These are phyloP conservation scores for Mesocentrotus franciscanus DNA, from an alignment of 53 echinoderm and acorn worm genomes.

Conservation along the genomic window DNA sequence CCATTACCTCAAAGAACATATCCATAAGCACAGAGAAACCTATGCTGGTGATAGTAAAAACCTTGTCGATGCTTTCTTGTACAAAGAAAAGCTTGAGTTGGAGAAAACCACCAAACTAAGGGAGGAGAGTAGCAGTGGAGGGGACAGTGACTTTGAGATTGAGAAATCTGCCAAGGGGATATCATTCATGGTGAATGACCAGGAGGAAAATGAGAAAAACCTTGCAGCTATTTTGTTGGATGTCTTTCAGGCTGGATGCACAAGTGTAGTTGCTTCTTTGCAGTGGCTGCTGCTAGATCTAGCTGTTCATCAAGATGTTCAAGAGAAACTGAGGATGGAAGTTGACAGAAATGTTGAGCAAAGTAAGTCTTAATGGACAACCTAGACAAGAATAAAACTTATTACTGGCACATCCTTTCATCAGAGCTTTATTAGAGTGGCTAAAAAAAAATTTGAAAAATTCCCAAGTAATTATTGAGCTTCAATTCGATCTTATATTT, in stretches of 20 bases:
- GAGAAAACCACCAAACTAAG: not conserved
- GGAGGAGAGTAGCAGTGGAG: not conserved
- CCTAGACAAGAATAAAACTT: not conserved
- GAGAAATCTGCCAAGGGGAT: not conserved
- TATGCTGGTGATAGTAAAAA: conserved; percentile 1
- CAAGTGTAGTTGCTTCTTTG: conserved; percentile 39
- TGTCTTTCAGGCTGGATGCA: conserved; percentile 68
- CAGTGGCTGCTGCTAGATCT: conserved; percentile 53
- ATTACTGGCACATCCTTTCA: not conserved
- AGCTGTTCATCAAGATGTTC: conserved; percentile 46
- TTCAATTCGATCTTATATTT: not conserved
- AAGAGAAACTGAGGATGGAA: conserved; percentile 29
- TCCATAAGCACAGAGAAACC: not conserved
- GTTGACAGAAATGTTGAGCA: conserved; percentile 18
- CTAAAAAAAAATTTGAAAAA: not conserved
- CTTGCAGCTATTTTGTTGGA: conserved; percentile 44
- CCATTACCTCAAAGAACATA: conserved; percentile 26
- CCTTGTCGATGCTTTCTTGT: conserved; percentile 46
- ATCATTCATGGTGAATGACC: not conserved
- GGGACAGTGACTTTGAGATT: not conserved
- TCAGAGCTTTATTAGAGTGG: not conserved
- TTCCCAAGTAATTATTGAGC: not conserved
- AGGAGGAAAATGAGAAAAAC: conserved; percentile 31
- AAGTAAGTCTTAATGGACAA: conserved; percentile 18
- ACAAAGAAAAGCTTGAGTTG: not conserved